Base-by-base conservation (phyloP, 2,888 invertebrate species). In the Campoletis raptor region DNA sequence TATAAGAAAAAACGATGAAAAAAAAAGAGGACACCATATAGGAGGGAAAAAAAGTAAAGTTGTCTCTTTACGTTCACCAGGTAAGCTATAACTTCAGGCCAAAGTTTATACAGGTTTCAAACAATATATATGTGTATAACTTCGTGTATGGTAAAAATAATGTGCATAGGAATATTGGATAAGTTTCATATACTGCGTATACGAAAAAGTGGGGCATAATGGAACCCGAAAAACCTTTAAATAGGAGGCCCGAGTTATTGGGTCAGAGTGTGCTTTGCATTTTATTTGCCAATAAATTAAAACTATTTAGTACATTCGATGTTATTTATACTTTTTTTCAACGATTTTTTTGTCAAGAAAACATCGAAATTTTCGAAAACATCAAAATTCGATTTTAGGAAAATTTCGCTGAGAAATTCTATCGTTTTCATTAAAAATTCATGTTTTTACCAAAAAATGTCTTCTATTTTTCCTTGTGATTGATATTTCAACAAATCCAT, bases 121-220 rank as follows among this genome's bases (percentile, higher is more conserved):
- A 61, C 61, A 61, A 30, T 30, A 30, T 9, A 61, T 15, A 61
- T 7, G 10, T 7, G 61, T 30, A 61, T 30, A 15, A 61, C 30
- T 61, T 30, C 6, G 61, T 30, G 30, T 6, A 30, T 15, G 15
- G 30, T 61, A 30, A 61, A 61, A 61, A 61, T 61, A 61, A 61
- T 30, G 61, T 30, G 61, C 30, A 61, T 61, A 30, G 30, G 61
- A 61, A 61, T 61, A 61, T 61, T 61, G 61, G 61, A 61, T 61
- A 61, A 61, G 61, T 61, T 61, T 61, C 30, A 15, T 15, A 30
- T 61, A 30, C 7, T 61, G 61, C 61, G 61, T 61, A 30, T 61
- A 61, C 15, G 61, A 61, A 30, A 30, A 30, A 30, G 30, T 30
- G 4, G 15, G 10, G 30, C 30, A 30, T 61, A 61, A 61, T 61